These are phyloP conservation scores for Dermolepida albohirtum DNA, from an alignment of 2,888 invertebrate species.

Conservation along the genomic window DNA sequence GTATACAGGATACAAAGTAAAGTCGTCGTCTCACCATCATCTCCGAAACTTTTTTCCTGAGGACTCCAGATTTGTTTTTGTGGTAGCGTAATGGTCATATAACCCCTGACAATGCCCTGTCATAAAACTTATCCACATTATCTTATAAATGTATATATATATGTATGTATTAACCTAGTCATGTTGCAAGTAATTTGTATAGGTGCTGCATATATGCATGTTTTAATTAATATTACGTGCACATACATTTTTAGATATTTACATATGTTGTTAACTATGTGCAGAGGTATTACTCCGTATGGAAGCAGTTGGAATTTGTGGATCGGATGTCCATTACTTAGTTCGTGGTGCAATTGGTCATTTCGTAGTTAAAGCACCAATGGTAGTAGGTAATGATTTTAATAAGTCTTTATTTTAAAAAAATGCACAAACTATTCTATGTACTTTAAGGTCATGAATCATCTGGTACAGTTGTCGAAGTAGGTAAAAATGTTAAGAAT, in stretches of 20 bases:
- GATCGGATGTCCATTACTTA: constrained; percentile 95
- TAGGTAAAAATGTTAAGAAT: constrained; percentile 77
- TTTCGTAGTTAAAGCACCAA: constrained; percentile 87
- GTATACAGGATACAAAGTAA: too few relatives aligned
- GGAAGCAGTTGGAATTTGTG: constrained; percentile 97
- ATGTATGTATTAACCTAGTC: too few relatives aligned
- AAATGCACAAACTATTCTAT: not conserved
- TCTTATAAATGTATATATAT: too few relatives aligned
- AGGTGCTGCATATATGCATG: too few relatives aligned
- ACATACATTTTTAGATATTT: not conserved
- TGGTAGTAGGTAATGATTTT: constrained; percentile 81
- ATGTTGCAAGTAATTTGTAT: too few relatives aligned
- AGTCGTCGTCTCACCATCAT: too few relatives aligned
- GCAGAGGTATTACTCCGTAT: constrained; percentile 89
- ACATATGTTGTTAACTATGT: constrained; percentile 43
- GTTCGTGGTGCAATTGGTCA: constrained; percentile 86
- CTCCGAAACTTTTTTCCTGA: too few relatives aligned
- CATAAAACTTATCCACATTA: too few relatives aligned
- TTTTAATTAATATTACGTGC: too few relatives aligned
- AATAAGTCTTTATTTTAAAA: constrained; percentile 8
- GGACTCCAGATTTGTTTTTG: too few relatives aligned
- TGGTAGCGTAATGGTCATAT: too few relatives aligned
- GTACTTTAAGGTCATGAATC: constrained; percentile 89
- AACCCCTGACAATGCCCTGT: too few relatives aligned
- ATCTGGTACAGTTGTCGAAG: constrained; percentile 81